Base-by-base conservation (phyloP, 53 echinoderm and acorn worm genomes). In the Apostichopus leukothele region DNA sequence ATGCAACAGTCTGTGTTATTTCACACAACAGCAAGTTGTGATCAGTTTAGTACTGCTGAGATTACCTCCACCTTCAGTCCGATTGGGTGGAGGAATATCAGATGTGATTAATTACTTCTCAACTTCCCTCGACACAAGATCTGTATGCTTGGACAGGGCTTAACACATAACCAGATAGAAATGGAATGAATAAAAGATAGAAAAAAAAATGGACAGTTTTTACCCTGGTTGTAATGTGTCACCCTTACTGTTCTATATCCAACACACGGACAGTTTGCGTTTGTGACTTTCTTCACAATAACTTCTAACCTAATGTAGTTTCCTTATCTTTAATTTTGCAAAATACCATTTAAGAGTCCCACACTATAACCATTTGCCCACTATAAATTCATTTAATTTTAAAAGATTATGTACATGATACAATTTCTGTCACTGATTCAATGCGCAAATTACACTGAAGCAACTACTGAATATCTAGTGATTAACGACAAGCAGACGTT, bases 361-460 rank as follows among this genome's bases (percentile, higher is more conserved):
- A 57, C 57, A 57, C 20, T 71, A 71, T 71, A n/a, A 71, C 20
- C 71, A 39, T 39, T 39, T 39, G 39, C 39, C 3, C 39, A 71
- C 13, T 71, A 71, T 16, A 71, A 21, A 16, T 71, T 71, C 20
- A 19, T 16, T 71, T 16, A 71, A 71, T 71, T 71, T 71, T 39
- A 57, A 10, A 57, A 57, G 57, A 57, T 57, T 39, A 71, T 71
- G 71, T 71, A 71, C 71, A 71, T 71, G 71, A 71, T 71, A 71
- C 71, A 71, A 71, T 57, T 57, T 9, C 10, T 71, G 71, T 71
- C 71, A 71, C 6, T 71, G 71, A 71, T 71, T 18, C 71, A 71
- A 71, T 71, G 71, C 71, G 5, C 18, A 68, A n/a, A 68, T 61
- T n/a, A 71, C 71, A 71, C 71, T 71, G 71, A 71, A 71, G 71